phyloP scores from a whole-genome alignment of 2,797 vertebrate species.

The Todus mexicanus region DNA sequence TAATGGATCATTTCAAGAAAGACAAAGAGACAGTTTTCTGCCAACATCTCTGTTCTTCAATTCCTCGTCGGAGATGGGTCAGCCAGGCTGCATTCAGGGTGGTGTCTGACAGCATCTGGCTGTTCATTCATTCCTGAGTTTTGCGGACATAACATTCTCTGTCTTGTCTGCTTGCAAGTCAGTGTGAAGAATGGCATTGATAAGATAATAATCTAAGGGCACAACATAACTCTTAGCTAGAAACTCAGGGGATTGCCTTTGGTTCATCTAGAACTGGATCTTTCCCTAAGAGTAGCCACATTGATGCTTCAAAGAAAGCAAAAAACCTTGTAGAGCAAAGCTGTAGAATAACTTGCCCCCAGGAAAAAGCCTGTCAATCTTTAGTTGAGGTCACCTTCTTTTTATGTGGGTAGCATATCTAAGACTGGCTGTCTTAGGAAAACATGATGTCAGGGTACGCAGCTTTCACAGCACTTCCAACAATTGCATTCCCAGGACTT shows the following conservation, averaged over 20 bases:
- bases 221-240: neutral
- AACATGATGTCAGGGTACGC: neutral
- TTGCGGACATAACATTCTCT: neutral
- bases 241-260: neutral
- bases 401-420: neutral
- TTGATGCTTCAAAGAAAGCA: neutral
- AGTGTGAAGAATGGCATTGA: neutral
- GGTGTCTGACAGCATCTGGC: neutral
- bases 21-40: neutral
- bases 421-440: neutral
- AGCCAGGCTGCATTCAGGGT: neutral
- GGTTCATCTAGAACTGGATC: neutral
- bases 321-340: neutral
- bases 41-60: neutral
- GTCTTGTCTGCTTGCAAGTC: neutral
- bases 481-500: neutral
- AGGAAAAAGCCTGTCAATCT: neutral
- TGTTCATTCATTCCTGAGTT: neutral
- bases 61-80: neutral
- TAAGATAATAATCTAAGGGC: neutral
- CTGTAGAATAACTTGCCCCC: neutral
- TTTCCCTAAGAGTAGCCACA: neutral
- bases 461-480: neutral
- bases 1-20: neutral
- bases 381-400: neutral